Evolutionary conservation across 2,888 invertebrate species (phyloP).

Genomic region (Cephonodes hylas): DNA sequence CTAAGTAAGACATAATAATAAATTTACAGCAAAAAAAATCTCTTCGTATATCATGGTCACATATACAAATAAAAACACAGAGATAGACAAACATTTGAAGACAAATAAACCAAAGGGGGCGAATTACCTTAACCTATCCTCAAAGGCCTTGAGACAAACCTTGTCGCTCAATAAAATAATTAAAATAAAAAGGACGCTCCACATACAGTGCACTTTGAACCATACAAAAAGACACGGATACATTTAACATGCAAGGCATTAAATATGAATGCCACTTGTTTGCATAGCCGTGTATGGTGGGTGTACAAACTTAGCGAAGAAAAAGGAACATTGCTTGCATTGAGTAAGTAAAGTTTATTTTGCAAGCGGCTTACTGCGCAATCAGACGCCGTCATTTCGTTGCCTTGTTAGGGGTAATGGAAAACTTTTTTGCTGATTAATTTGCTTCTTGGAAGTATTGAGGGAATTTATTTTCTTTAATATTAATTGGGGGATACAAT

Average conservation of each 20-base stretch:
- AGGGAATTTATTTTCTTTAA: neutral
- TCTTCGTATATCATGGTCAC: too few species aligned
- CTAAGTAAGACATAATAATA: too few species aligned
- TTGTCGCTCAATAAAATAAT: too few species aligned
- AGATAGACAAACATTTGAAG: too few species aligned
- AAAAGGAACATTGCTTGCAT: slow-evolving; percentile 30
- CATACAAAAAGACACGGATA: neutral
- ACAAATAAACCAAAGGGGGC: too few species aligned
- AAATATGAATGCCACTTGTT: slow-evolving; percentile 15
- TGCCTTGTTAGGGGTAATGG: slow-evolving; percentile 48
- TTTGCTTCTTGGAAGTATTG: slow-evolving; percentile 16
- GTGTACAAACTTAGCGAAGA: slow-evolving; percentile 27
- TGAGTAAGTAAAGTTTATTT: slow-evolving; percentile 42
- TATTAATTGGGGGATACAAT: neutral
- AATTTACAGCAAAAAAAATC: too few species aligned
- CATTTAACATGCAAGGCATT: neutral
- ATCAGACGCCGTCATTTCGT: slow-evolving; percentile 46
- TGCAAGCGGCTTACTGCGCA: slow-evolving; percentile 36
- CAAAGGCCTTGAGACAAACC: too few species aligned
- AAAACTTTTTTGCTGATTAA: slow-evolving; percentile 32
- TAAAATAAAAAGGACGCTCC: neutral
- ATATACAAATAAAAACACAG: too few species aligned
- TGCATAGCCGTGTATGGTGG: slow-evolving; percentile 20
- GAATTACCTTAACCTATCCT: too few species aligned
- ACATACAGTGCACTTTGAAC: neutral